These are phyloP conservation scores for Microtus agrestis DNA, from an alignment of 2,797 vertebrate species.

Conservation along the genomic window DNA sequence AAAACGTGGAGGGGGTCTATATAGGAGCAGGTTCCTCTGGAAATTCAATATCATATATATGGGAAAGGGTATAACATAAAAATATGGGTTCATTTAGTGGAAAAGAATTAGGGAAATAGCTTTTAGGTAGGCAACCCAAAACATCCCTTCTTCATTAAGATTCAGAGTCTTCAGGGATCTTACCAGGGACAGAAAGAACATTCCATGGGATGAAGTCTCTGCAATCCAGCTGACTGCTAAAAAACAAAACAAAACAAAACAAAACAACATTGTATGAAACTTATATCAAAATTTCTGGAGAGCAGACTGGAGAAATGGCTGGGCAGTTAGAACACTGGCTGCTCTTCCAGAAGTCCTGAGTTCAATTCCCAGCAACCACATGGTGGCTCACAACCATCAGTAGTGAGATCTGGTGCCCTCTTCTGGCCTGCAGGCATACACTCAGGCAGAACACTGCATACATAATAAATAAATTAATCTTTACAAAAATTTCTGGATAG, in stretches of 20 bases:
- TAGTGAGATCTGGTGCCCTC: too few relatives aligned
- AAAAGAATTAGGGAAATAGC: conserved; percentile 1
- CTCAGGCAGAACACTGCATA: too few relatives aligned
- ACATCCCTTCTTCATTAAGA: background rate
- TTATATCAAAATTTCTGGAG: conserved; percentile 27
- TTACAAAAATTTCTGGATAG: conserved; percentile 4
- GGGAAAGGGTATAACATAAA: background rate
- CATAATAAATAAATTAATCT: too few relatives aligned
- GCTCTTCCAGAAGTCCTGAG: too few relatives aligned
- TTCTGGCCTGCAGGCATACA: too few relatives aligned
- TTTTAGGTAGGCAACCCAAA: conserved; percentile 4
- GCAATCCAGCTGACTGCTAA: conserved; percentile 34
- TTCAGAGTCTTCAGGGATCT: conserved; percentile 38
- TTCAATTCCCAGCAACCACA: too few relatives aligned
- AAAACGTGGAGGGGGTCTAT: background rate
- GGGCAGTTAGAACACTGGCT: too few relatives aligned
- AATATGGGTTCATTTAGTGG: background rate
- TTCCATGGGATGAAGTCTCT: conserved; percentile 28
- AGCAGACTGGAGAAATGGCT: background rate
- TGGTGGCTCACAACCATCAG: too few relatives aligned
- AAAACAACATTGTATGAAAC: conserved; percentile 23
- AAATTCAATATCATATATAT: background rate
- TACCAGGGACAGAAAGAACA: background rate
- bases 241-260: background rate
- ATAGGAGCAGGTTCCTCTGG: background rate